Conservation (phyloP, 2,797 vertebrate genomes). For the Halcyon badia region DNA sequence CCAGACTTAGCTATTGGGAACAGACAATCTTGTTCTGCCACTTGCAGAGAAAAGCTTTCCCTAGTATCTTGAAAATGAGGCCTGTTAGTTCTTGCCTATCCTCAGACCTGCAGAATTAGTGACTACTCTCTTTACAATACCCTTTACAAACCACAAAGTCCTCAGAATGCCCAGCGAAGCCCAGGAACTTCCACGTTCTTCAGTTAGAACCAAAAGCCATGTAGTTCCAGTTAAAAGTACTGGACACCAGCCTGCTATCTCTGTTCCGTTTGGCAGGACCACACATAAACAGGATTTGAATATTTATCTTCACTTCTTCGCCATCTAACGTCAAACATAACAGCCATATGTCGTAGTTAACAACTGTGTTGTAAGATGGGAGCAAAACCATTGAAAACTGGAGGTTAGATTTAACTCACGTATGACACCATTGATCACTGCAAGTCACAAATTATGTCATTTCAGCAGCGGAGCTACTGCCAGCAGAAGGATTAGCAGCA, state of each 20-base stretch:
- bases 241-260: not conserved
- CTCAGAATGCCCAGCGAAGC: accelerated
- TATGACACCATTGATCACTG: not conserved
- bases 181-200: not conserved
- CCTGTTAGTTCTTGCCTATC: not conserved
- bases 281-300: not conserved
- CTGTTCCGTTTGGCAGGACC: not conserved
- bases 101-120: not conserved
- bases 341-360: not conserved
- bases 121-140: not conserved
- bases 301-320: slow-evolving; percentile 4
- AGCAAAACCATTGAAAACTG: not conserved
- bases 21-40: not conserved
- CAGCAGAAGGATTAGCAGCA: slow-evolving; percentile 63
- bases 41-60: not conserved
- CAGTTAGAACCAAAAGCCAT: not conserved
- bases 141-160: not conserved
- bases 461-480: slow-evolving; percentile 6
- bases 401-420: not conserved
- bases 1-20: not conserved
- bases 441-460: slow-evolving; percentile 46
- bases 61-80: not conserved
- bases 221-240: not conserved
- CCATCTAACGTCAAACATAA: not conserved
- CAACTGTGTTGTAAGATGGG: not conserved